Conservation (phyloP, 2,797 vertebrate genomes). For the Melopsittacus undulatus region DNA sequence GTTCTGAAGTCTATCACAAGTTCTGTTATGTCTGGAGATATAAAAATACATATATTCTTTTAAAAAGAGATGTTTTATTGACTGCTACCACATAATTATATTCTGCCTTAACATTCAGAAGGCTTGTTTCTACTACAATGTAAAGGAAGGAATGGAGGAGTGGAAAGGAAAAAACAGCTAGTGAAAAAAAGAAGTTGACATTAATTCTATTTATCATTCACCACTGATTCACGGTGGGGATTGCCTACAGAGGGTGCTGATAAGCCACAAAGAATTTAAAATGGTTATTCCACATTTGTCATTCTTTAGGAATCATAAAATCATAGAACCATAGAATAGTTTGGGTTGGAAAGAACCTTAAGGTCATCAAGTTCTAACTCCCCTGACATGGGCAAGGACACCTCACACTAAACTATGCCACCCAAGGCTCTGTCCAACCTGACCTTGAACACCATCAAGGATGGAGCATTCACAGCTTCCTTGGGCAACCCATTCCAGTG, state of each 20-base stretch:
- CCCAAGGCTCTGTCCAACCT: too few relatives aligned
- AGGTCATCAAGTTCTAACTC: too few relatives aligned
- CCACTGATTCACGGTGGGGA: not conserved
- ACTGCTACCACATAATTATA: not conserved
- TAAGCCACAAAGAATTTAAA: not conserved
- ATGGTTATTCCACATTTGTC: not conserved
- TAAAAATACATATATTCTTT: not conserved
- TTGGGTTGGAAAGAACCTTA: too few relatives aligned
- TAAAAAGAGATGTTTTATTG: not conserved
- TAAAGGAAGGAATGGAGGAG: not conserved
- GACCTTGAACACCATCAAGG: too few relatives aligned
- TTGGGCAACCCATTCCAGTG: too few relatives aligned
- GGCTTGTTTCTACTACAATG: not conserved
- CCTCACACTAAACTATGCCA: too few relatives aligned
- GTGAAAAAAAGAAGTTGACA: not conserved
- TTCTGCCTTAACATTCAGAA: not conserved
- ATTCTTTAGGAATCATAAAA: not conserved
- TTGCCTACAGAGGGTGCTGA: not conserved
- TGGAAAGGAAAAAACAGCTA: not conserved
- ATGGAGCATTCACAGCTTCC: too few relatives aligned
- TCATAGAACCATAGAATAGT: too few relatives aligned
- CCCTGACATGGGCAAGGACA: too few relatives aligned
- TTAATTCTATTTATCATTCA: not conserved
- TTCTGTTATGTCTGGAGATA: not conserved
- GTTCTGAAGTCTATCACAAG: not conserved